phyloP scores from a whole-genome alignment of 2,888 invertebrate genomes.

The Patella caerulea region DNA sequence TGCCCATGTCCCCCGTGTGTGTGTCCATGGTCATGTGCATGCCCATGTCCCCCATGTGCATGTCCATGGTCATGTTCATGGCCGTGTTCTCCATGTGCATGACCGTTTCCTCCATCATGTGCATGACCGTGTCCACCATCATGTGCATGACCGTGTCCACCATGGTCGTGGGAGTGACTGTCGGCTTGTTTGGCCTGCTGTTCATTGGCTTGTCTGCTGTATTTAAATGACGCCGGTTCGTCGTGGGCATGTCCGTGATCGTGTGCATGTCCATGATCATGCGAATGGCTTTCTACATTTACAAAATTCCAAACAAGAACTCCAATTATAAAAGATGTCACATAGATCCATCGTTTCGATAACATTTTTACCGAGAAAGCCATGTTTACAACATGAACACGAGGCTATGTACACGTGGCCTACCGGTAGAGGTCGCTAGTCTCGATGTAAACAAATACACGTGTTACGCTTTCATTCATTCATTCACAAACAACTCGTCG shows the following conservation, averaged over 20 bases:
- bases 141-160: conserved; percentile 42
- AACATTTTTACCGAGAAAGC: conserved; percentile 11
- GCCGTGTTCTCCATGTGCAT: conserved; percentile 74
- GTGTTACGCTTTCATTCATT: background rate
- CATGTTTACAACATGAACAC: conserved; percentile 17
- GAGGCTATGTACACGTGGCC: conserved; percentile 22
- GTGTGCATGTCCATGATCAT: conserved; percentile 34
- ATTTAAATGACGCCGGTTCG: conserved; percentile 83
- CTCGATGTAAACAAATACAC: conserved; percentile 22
- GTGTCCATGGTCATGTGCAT: conserved; percentile 41
- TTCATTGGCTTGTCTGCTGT: conserved; percentile 81
- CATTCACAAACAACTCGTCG: too few species aligned
- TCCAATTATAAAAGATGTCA: conserved; percentile 13
- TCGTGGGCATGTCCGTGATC: conserved; percentile 71
- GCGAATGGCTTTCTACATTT: conserved; percentile 10
- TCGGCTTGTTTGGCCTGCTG: conserved; percentile 22
- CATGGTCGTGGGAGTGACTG: conserved; percentile 44
- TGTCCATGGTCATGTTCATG: conserved; percentile 42
- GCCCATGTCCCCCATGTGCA: conserved; percentile 77
- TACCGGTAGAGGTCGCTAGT: conserved; percentile 19
- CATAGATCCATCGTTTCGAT: conserved; percentile 13
- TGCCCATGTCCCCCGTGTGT: conserved; percentile 33
- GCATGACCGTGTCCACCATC: conserved; percentile 41
- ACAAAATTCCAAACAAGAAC: conserved; percentile 17
- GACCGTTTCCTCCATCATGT: conserved; percentile 34